These are phyloP conservation scores for Drosophila ambigua DNA, from an alignment of 1,140 invertebrate genomes.

Conservation along the genomic window DNA sequence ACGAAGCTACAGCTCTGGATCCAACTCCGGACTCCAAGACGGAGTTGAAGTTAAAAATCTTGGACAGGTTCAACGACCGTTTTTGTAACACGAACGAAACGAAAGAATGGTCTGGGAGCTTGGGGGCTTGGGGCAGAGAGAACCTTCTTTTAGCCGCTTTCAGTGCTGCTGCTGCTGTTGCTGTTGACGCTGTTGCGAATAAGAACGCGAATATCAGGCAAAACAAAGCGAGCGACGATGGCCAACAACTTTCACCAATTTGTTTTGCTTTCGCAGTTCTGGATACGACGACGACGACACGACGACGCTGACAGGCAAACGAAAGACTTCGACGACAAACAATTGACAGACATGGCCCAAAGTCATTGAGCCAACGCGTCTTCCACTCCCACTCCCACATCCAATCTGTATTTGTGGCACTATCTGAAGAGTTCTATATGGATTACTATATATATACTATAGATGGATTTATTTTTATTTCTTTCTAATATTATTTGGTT, in stretches of 20 bases:
- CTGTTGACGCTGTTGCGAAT: constrained; percentile 67
- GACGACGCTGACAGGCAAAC: constrained; percentile 42
- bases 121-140: constrained; percentile 8
- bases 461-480: not conserved
- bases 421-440: constrained; percentile 12
- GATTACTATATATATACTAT: constrained; percentile 11
- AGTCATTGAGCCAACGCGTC: constrained; percentile 48
- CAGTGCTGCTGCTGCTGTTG: constrained; percentile 10
- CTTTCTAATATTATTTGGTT: constrained; percentile 16
- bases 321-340: constrained; percentile 64
- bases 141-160: constrained; percentile 40
- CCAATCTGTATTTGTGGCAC: too few relatives aligned
- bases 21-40: constrained; percentile 13
- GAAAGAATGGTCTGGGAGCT: constrained; percentile 39
- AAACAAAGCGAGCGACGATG: constrained; percentile 74
- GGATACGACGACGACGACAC: constrained; percentile 36
- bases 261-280: constrained; percentile 83
- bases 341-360: constrained; percentile 56
- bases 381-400: not conserved
- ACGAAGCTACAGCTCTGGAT: constrained; percentile 9
- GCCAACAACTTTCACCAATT: constrained; percentile 83
- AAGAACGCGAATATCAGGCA: constrained; percentile 73
- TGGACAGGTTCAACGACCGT: constrained; percentile 75
- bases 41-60: constrained; percentile 23
- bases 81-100: constrained; percentile 66